Conservation (phyloP, 2,797 vertebrate genomes). For the Falco peregrinus region DNA sequence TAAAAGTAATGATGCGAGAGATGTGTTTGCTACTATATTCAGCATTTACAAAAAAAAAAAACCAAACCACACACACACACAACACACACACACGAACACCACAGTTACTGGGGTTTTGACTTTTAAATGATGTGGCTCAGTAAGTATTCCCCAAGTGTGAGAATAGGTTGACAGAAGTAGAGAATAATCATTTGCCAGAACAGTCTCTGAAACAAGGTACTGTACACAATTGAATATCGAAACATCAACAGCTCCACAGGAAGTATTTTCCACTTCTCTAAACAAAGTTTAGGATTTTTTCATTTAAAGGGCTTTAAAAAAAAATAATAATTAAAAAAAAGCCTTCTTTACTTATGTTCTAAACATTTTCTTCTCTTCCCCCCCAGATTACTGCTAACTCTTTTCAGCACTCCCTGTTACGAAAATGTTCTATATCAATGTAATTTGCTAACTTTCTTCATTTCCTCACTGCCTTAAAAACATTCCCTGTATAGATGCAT, state of each 20-base stretch:
- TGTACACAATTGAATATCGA: slow-evolving; percentile 58
- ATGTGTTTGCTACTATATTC: slow-evolving; percentile 13
- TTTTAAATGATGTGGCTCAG: slow-evolving; percentile 66
- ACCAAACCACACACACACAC: background rate
- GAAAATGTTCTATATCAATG: background rate
- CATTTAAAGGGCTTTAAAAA: background rate
- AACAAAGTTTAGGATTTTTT: slow-evolving; percentile 54
- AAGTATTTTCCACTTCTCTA: slow-evolving; percentile 34
- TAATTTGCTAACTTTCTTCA: background rate
- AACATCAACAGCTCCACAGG: slow-evolving; percentile 44
- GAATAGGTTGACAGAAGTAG: slow-evolving; percentile 31
- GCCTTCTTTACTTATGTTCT: background rate
- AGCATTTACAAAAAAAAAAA: background rate
- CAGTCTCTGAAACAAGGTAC: slow-evolving; percentile 51
- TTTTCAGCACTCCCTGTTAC: background rate
- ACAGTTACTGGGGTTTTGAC: slow-evolving; percentile 35
- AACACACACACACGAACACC: background rate
- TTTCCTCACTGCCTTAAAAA: background rate
- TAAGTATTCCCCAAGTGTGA: background rate
- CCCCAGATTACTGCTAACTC: background rate
- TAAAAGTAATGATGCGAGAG: background rate
- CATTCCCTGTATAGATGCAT: background rate
- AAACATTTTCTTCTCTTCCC: background rate
- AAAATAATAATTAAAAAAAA: background rate
- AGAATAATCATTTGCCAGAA: slow-evolving; percentile 64